These are phyloP conservation scores for Drosophila tsacasi DNA, from an alignment of 1,140 invertebrate genomes.

Conservation along the genomic window DNA sequence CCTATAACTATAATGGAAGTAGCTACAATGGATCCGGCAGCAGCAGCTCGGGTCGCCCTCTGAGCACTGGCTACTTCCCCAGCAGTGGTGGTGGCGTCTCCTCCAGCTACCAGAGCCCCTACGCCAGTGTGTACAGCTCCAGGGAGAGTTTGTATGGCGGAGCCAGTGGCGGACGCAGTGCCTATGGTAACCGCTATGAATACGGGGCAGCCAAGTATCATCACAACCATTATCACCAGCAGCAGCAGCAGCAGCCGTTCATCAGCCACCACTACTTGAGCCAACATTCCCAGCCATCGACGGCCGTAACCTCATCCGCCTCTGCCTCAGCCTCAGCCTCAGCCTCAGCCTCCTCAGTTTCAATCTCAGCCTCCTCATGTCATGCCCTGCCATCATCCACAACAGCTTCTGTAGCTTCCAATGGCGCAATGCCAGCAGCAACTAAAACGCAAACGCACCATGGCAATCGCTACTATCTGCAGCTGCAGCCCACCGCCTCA, in stretches of 20 bases:
- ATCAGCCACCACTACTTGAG: slow-evolving; percentile 50
- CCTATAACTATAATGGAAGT: slow-evolving; percentile 71
- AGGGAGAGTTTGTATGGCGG: slow-evolving; percentile 77
- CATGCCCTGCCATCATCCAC: slow-evolving; percentile 41
- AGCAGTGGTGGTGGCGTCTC: slow-evolving; percentile 46
- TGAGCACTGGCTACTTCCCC: slow-evolving; percentile 76
- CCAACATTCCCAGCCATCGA: slow-evolving; percentile 36
- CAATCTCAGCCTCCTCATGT: slow-evolving; percentile 4
- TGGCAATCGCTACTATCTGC: slow-evolving; percentile 65
- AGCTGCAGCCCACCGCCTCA: slow-evolving; percentile 41
- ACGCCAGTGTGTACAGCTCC: slow-evolving; percentile 78
- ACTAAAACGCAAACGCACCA: slow-evolving; percentile 48
- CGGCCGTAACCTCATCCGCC: slow-evolving; percentile 41
- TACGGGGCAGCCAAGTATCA: slow-evolving; percentile 60
- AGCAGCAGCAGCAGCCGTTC: slow-evolving; percentile 24
- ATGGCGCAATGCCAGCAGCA: slow-evolving; percentile 23
- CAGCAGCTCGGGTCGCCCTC: slow-evolving; percentile 61
- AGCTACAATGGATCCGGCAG: slow-evolving; percentile 58
- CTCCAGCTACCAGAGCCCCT: slow-evolving; percentile 77
- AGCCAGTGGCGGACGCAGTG: slow-evolving; percentile 11
- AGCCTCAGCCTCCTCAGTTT: slow-evolving; percentile 2
- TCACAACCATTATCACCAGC: slow-evolving; percentile 36
- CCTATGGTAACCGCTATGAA: slow-evolving; percentile 74
- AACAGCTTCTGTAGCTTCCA: slow-evolving; percentile 27
- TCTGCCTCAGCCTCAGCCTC: slow-evolving; percentile 36